Evolutionary conservation across 2,797 vertebrate species (phyloP).

Genomic region (Spea hammondii): DNA sequence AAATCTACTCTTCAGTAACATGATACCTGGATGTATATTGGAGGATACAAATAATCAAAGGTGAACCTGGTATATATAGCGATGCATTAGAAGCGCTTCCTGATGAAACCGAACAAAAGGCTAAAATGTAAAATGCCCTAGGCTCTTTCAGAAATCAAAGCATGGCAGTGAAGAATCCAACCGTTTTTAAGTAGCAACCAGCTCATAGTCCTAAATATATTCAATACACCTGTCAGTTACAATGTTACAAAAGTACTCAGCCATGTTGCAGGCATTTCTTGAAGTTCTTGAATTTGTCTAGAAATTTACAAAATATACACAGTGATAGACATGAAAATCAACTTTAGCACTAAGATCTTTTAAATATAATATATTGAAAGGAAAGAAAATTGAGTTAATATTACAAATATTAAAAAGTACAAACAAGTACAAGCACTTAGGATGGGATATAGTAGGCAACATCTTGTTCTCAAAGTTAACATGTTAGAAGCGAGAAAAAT

Average conservation of each 20-base stretch:
- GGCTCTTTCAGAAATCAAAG: slow-evolving; percentile 27
- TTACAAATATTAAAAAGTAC: too few relatives aligned
- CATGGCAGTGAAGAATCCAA: not conserved
- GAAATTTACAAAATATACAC: too few relatives aligned
- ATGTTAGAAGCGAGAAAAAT: too few relatives aligned
- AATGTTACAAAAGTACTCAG: not conserved
- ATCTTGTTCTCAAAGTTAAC: too few relatives aligned
- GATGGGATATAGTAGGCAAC: too few relatives aligned
- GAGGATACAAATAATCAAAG: slow-evolving; percentile 17
- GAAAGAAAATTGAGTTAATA: too few relatives aligned
- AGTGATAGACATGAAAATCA: too few relatives aligned
- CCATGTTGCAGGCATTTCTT: not conserved
- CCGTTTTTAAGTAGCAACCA: slow-evolving; percentile 1
- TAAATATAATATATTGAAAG: too few relatives aligned
- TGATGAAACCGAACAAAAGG: slow-evolving; percentile 31
- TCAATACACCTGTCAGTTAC: not conserved
- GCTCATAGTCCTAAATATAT: not conserved
- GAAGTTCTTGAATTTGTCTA: too few relatives aligned
- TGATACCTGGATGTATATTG: slow-evolving; percentile 1
- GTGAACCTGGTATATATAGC: slow-evolving; percentile 17
- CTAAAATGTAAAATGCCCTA: slow-evolving; percentile 26
- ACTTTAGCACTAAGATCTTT: too few relatives aligned
- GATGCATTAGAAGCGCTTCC: slow-evolving; percentile 7
- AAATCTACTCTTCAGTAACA: slow-evolving; percentile 15
- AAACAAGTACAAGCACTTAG: too few relatives aligned